A percentile compares a stretch with the other conserved stretches of the same genome.
phyloP scores from a whole-genome alignment of 2,113 vertebrate genomes.

The Indri indri region DNA sequence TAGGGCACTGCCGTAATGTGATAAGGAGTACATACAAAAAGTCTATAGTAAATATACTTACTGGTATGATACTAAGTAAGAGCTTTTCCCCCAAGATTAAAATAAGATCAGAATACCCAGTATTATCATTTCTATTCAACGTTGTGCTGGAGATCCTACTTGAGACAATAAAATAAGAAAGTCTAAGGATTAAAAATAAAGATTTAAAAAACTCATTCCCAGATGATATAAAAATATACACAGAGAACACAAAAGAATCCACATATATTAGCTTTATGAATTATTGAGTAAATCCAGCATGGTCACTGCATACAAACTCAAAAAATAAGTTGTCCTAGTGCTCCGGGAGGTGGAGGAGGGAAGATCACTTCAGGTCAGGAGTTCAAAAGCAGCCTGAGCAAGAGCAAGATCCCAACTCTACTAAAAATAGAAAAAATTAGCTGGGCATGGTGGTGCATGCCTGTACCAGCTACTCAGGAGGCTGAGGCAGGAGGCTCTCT shows the following conservation, averaged over 20 bases:
- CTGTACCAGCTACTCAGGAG: too few species aligned
- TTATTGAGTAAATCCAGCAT: neutral
- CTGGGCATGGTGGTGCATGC: too few species aligned
- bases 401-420: too few species aligned
- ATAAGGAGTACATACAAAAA: neutral
- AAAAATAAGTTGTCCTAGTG: neutral
- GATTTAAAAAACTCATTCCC: neutral
- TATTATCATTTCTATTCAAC: neutral
- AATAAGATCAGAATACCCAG: neutral
- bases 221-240: neutral
- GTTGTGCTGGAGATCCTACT: neutral
- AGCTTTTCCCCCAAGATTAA: neutral
- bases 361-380: too few species aligned
- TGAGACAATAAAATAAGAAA: neutral
- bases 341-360: too few species aligned
- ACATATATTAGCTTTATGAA: neutral
- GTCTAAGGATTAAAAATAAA: neutral
- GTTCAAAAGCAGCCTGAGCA: too few species aligned
- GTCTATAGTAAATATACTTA: neutral
- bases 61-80: neutral
- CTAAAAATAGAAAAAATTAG: too few species aligned
- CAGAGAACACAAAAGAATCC: neutral
- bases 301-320: neutral
- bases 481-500: too few species aligned
- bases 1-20: neutral